A percentile compares a stretch with the other conserved stretches of the same genome.
Conservation (phyloP, 2,797 vertebrate species). For the Nasua narica region DNA sequence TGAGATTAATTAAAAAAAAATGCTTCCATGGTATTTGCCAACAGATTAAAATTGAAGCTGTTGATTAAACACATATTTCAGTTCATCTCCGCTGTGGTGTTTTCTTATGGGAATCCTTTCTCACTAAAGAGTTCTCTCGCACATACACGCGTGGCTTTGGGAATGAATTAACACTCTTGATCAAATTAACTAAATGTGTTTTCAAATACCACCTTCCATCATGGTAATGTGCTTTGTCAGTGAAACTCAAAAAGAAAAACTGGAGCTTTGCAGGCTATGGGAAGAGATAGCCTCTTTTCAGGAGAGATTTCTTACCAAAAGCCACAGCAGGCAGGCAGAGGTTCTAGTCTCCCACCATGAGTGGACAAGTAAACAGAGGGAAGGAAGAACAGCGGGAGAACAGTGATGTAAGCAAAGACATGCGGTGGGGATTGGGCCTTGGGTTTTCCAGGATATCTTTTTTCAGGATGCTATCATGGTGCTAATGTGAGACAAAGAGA, state of each 20-base stretch:
- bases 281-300: neutral
- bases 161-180: slow-evolving; percentile 38
- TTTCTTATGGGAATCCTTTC: slow-evolving; percentile 44
- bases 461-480: neutral
- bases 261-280: fast-evolving
- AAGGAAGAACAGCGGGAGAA: neutral
- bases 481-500: neutral
- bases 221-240: neutral
- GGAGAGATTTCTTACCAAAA: neutral
- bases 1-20: slow-evolving; percentile 34
- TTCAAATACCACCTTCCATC: slow-evolving; percentile 14
- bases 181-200: slow-evolving; percentile 52
- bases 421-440: fast-evolving
- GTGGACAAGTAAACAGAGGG: neutral
- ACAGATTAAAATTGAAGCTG: slow-evolving; percentile 50
- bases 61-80: slow-evolving; percentile 65
- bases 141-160: neutral
- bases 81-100: slow-evolving; percentile 5
- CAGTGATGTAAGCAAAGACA: neutral
- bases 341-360: neutral
- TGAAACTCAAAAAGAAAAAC: slow-evolving; percentile 19
- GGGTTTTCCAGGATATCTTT: neutral
- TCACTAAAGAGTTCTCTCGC: neutral
- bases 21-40: neutral
- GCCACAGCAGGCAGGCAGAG: neutral